Base-by-base conservation (phyloP, 2,888 invertebrate species). In the Erebia ligea region DNA sequence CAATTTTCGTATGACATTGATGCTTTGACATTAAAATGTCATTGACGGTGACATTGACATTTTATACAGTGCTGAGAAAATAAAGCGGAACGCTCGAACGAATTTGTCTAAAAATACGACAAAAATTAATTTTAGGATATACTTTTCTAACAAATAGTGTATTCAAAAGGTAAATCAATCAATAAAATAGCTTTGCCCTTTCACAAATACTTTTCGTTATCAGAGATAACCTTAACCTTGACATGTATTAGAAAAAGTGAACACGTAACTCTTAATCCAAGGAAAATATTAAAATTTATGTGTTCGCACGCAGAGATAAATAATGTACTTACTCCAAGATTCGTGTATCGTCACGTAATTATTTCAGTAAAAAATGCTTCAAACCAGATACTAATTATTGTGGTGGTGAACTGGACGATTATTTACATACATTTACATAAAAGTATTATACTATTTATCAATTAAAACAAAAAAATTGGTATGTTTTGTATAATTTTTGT, bases 161-260 rank as follows among this genome's bases (percentile, higher is more conserved):
- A 40, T 17, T 40, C 40, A 54, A 54, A 52, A 70, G 69, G 66
- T 42, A 64, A 45, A 13, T 19, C 3, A 52, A 45, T 25, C 9
- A 34, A 57, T 71, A 19, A 17, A 48, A 21, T 45, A 25, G 42
- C 19, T 10, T 17, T 25, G 11, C 40, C 59, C 62, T 62, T 48
- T 21, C 48, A 52, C 40, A 40, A 40, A 40, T 40, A 54, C 40
- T 57, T 57, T 5, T 11, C 10, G 45, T 21, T 56, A 64, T 3
- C 52, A 58, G 13, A 40, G 58, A 57, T 50, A 59, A 50, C 58
- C 67, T 50, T 67, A 86, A 85, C 88, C 87, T 88, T 89, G 87
- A 86, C 83, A 82, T 80, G 73, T 72, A 78, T 77, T 77, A 54
- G 52, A 69, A 69, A 70, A 73, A 70, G 69, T 75, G 75, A 69